These are phyloP conservation scores for Sebastes taczanowskii DNA, from an alignment of 2,797 vertebrate genomes.

Conservation along the genomic window DNA sequence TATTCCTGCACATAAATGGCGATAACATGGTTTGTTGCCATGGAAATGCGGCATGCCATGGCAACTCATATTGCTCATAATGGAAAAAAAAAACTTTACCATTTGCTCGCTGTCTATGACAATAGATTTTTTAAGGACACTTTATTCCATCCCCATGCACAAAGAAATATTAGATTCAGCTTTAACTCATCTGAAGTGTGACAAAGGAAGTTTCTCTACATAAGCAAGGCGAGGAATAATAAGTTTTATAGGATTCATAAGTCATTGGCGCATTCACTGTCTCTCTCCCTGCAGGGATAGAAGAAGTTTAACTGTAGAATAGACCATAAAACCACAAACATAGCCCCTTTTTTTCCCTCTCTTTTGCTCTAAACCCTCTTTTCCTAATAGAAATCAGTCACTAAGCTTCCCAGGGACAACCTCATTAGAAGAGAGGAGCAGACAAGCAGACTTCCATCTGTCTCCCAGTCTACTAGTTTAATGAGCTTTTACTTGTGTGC, in stretches of 20 bases:
- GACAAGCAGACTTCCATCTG: conserved; percentile 66
- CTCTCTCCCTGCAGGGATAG: conserved; percentile 14
- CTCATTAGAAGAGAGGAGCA: conserved; percentile 57
- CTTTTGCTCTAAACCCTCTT: neutral
- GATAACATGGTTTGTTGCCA: conserved; percentile 69
- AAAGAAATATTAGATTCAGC: conserved; percentile 54
- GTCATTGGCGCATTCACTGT: conserved; percentile 6
- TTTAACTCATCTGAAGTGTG: conserved; percentile 25
- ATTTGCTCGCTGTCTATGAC: conserved; percentile 30
- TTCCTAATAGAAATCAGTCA: conserved; percentile 57
- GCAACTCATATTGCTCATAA: conserved; percentile 39
- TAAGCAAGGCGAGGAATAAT: conserved; percentile 2
- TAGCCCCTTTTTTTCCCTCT: neutral
- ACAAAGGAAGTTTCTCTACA: conserved; percentile 22
- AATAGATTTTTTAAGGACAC: conserved; percentile 51
- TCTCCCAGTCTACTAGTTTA: conserved; percentile 60
- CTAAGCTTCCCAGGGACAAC: conserved; percentile 53
- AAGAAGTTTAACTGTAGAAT: conserved; percentile 9
- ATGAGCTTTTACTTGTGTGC: conserved; percentile 64
- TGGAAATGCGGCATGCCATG: conserved; percentile 58
- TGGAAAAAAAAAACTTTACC: conserved; percentile 48
- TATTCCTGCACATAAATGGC: conserved; percentile 43
- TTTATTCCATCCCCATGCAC: conserved; percentile 26
- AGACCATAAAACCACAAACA: conserved; percentile 27
- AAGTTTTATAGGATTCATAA: conserved; percentile 18